phyloP scores from a whole-genome alignment of 2,888 invertebrate genomes.

The Coleophora deauratella region DNA sequence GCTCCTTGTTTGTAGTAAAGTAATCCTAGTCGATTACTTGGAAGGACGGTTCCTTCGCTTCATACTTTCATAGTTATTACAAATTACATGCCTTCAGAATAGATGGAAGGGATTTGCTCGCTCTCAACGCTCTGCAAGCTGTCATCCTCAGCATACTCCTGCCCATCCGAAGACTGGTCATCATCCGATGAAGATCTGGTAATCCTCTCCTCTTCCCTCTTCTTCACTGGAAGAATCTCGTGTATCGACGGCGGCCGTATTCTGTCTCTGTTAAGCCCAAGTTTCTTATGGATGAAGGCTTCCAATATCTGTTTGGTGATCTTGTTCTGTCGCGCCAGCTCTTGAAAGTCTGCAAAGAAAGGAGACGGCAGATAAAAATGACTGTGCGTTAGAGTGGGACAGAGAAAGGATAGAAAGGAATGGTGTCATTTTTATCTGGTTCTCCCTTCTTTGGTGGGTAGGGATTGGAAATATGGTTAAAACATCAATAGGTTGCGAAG shows the following conservation, averaged over 20 bases:
- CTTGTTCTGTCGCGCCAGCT: slow-evolving; percentile 82
- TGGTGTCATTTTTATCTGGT: slow-evolving; percentile 68
- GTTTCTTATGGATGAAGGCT: slow-evolving; percentile 80
- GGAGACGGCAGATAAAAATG: slow-evolving; percentile 71
- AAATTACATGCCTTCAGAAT: slow-evolving; percentile 66
- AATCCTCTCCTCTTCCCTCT: slow-evolving; percentile 31
- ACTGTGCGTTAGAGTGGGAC: slow-evolving; percentile 38
- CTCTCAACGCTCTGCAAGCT: slow-evolving; percentile 81
- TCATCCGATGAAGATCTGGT: slow-evolving; percentile 22
- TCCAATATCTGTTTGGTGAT: slow-evolving; percentile 85
- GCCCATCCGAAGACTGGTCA: slow-evolving; percentile 29
- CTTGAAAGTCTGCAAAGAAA: slow-evolving; percentile 68
- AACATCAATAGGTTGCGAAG: no score
- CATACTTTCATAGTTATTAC: no score
- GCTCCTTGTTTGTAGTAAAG: no score
- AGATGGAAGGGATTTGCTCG: slow-evolving; percentile 79
- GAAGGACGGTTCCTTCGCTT: no score
- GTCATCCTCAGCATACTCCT: slow-evolving; percentile 53
- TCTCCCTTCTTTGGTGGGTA: slow-evolving; percentile 39
- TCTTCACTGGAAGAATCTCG: slow-evolving; percentile 76
- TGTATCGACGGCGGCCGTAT: slow-evolving; percentile 75
- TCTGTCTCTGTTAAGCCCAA: slow-evolving; percentile 72
- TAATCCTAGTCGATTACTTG: no score
- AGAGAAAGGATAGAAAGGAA: slow-evolving; percentile 18
- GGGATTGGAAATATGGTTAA: slow-evolving; percentile 7